These are phyloP conservation scores for Petaurus breviceps DNA, from an alignment of 2,113 vertebrate species.

Conservation along the genomic window DNA sequence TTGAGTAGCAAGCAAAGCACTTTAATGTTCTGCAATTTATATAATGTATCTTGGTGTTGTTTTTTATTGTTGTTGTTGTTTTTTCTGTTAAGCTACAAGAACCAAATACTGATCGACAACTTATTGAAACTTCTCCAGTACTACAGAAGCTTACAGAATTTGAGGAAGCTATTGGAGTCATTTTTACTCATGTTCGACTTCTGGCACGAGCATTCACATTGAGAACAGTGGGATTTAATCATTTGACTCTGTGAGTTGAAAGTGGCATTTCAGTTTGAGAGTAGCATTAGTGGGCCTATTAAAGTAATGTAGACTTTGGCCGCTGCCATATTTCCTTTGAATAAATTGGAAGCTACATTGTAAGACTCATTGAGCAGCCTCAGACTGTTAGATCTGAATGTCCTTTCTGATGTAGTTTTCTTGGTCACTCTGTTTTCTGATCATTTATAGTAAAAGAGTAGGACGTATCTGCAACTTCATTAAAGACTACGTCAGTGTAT, in stretches of 20 bases:
- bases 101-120: constrained; percentile 94
- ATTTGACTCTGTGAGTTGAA: constrained; percentile 96
- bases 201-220: constrained; percentile 96
- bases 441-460: constrained; percentile 13
- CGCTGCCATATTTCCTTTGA: not conserved
- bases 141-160: constrained; percentile 97
- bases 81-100: constrained; percentile 91
- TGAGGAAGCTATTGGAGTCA: constrained; percentile 94
- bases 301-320: not conserved
- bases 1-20: not conserved
- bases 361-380: not conserved
- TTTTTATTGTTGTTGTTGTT: constrained; percentile 50
- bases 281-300: not conserved
- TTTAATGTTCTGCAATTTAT: not conserved
- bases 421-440: not conserved
- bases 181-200: constrained; percentile 96
- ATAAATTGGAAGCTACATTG: not conserved
- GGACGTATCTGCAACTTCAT: not conserved
- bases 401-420: not conserved
- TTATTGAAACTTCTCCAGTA: constrained; percentile 97
- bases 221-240: constrained; percentile 99
- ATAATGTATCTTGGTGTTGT: not conserved
- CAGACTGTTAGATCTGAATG: not conserved
- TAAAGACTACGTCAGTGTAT: not conserved
- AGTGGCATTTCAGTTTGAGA: not conserved